Evolutionary conservation across 2,113 vertebrate genomes (phyloP), one percentile per base, ranked within the genome.

Genomic region (Eolophus roseicapilla): DNA sequence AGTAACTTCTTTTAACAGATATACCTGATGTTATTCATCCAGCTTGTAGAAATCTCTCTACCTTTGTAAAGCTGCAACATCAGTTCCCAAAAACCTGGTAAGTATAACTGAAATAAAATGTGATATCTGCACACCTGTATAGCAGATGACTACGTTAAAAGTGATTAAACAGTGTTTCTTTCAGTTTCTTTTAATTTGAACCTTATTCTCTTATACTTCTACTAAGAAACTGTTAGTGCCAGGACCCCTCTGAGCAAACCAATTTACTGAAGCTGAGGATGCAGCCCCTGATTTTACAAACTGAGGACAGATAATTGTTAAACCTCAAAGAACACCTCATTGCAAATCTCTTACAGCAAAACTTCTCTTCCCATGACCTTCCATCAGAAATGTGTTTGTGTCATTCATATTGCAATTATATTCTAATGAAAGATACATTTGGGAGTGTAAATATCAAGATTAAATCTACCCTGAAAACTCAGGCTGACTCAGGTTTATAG

Each of bases 121-220:
- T 91, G 92, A 96, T 96, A 91, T 63, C 88, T 59, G 86, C 97
- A 97, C 97, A 98, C 98, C 98, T 98, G 98, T 97, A 97, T 57
- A 97, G 97, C 97, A 98, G 97, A 98, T 98, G 98, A 98, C 97
- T 79, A 82, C 19, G 28, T 94, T 97, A 95, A 86, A 97, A 92
- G 95, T 65, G 88, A 95, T 97, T 96, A 95, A 95, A 83, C 88
- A 96, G 87, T 52, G 63, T 81, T 96, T 92, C 79, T 95, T 67
- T 84, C 13, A 37, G 92, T 94, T 97, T 96, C 82, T 88, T 97
- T 97, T 97, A 93, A 96, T 95, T 97, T 94, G 86, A 68, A 60
- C 88, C 95, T 83, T 82, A 92, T 50, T 92, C 80, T 62, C 67
- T 97, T 91, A 94, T 84, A 94, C 77, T 88, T 92, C 85, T 63